Evolutionary conservation across 1,140 invertebrate genomes (phyloP).

Genomic region (Lysiphlebus fabarum): DNA sequence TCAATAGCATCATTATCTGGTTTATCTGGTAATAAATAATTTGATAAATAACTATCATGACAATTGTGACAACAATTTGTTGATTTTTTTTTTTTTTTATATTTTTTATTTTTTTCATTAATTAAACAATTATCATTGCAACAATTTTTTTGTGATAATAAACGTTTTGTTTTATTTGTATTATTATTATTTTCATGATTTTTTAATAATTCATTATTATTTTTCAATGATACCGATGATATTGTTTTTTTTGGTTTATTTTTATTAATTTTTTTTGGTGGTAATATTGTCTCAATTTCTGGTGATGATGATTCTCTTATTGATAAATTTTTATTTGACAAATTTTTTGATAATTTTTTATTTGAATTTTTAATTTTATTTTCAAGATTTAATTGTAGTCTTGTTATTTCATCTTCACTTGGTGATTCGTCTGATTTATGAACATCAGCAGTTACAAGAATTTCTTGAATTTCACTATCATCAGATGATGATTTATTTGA

Average conservation of each 20-base stretch:
- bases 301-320: constrained; percentile 5
- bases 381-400: no score
- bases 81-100: constrained; percentile 2
- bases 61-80: constrained; percentile 6
- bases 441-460: no score
- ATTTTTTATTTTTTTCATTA: constrained; percentile 3
- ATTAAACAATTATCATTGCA: constrained; percentile 3
- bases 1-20: constrained; percentile 25
- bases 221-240: constrained; percentile 1
- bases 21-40: constrained; percentile 12
- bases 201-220: background rate
- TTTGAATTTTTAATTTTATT: background rate
- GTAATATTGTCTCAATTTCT: constrained; percentile 18
- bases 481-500: no score
- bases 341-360: background rate
- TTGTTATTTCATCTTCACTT: no score
- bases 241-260: constrained; percentile 8
- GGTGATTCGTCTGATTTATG: no score
- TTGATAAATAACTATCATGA: constrained; percentile 9
- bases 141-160: constrained; percentile 15
- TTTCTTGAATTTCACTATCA: no score
- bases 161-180: background rate
- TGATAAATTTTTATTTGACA: no score
- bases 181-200: background rate
- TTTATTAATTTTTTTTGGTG: background rate